Conservation (phyloP, 23 tunicate species). For the Corella eumyota region DNA sequence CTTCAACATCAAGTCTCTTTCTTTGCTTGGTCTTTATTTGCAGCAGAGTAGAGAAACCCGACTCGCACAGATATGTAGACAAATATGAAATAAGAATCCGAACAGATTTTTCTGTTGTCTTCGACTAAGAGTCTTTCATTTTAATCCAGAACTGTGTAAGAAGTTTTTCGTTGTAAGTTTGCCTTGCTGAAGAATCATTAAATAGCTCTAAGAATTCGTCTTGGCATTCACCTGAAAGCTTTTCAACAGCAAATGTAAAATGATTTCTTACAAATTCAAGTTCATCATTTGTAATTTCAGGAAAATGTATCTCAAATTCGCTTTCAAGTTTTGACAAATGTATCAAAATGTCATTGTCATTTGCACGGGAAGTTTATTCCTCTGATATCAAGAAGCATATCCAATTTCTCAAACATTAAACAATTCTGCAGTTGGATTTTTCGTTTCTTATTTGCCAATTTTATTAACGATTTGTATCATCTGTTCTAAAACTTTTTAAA, state of each 20-base stretch:
- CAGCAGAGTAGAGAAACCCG: slow-evolving; percentile 43
- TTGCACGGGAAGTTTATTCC: slow-evolving; percentile 15
- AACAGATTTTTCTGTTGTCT: slow-evolving; percentile 23
- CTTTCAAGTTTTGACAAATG: slow-evolving; percentile 22
- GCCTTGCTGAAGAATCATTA: slow-evolving; percentile 43
- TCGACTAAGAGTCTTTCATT: slow-evolving; percentile 33
- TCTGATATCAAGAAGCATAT: slow-evolving; percentile 31
- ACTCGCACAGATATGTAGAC: slow-evolving; percentile 49
- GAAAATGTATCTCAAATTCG: slow-evolving; percentile 47
- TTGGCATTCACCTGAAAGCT: slow-evolving; percentile 46
- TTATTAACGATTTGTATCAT: slow-evolving; percentile 38
- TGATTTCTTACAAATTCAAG: slow-evolving; percentile 29
- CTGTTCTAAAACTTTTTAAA: slow-evolving; percentile 37
- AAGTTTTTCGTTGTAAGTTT: slow-evolving; percentile 23
- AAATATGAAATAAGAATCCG: slow-evolving; percentile 33
- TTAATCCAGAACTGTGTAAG: slow-evolving; percentile 40
- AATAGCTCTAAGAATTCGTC: slow-evolving; percentile 51
- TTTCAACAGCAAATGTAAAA: slow-evolving; percentile 33
- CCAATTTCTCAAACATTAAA: slow-evolving; percentile 1
- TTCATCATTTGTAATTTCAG: slow-evolving; percentile 29
- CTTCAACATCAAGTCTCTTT: slow-evolving; percentile 42
- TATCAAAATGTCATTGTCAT: slow-evolving; percentile 10
- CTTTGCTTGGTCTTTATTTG: slow-evolving; percentile 43
- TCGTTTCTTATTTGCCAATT: slow-evolving; percentile 31
- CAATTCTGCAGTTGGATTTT: neutral